These are phyloP conservation scores for Shinisaurus crocodilurus DNA, from an alignment of 2,113 vertebrate genomes.

Conservation along the genomic window DNA sequence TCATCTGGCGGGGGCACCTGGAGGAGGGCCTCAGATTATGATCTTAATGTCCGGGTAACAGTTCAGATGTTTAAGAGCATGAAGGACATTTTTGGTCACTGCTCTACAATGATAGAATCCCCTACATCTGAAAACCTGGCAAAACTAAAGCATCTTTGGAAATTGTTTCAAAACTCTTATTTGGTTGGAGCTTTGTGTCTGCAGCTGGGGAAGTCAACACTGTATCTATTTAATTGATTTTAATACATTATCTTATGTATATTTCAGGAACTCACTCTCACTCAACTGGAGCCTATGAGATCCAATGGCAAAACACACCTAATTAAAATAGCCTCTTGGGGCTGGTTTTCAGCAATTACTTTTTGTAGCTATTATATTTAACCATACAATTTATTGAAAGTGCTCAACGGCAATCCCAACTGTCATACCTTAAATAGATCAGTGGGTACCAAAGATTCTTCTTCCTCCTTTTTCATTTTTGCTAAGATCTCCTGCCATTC, in stretches of 20 bases:
- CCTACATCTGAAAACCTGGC: background rate
- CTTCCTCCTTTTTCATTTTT: constrained; percentile 83
- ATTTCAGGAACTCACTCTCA: background rate
- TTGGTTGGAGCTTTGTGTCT: background rate
- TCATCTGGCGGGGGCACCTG: too few species aligned
- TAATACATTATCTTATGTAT: background rate
- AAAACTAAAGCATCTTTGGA: background rate
- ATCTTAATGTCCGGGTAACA: too few species aligned
- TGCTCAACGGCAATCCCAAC: background rate
- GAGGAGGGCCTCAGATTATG: too few species aligned
- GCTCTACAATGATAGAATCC: background rate
- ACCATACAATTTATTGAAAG: background rate
- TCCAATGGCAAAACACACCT: background rate
- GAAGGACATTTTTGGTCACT: background rate
- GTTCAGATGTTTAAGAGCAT: background rate
- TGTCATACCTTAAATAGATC: constrained; percentile 90
- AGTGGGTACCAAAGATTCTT: constrained; percentile 86
- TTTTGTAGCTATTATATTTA: constrained; percentile 10
- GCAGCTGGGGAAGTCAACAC: background rate
- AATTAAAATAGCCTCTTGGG: background rate
- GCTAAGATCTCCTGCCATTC: constrained; percentile 91
- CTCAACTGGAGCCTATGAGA: background rate
- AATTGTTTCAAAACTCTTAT: background rate
- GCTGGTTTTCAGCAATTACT: background rate
- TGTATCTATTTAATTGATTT: background rate